phyloP scores from a whole-genome alignment of 1,140 invertebrate species.

The Homarus americanus region DNA sequence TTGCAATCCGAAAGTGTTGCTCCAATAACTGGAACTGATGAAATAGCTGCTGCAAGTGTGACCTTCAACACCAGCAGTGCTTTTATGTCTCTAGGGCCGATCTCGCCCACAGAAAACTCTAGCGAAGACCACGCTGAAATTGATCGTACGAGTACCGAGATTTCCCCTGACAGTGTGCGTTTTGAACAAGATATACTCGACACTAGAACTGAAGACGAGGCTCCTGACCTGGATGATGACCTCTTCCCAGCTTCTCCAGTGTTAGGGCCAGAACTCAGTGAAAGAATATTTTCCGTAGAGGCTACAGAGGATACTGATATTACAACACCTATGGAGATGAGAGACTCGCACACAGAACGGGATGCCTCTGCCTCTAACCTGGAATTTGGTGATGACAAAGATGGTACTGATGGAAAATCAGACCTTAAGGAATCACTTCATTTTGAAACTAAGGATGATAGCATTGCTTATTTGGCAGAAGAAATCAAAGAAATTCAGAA shows the following conservation, averaged over 20 bases:
- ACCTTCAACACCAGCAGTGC: slow-evolving; percentile 64
- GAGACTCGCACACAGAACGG: slow-evolving; percentile 69
- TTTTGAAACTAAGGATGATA: slow-evolving; percentile 11
- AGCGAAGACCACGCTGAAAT: slow-evolving; percentile 75
- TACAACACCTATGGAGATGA: slow-evolving; percentile 75
- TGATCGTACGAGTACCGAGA: slow-evolving; percentile 73
- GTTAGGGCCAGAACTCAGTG: slow-evolving; percentile 62
- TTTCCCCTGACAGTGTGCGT: slow-evolving; percentile 74
- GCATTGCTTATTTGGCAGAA: slow-evolving; percentile 43
- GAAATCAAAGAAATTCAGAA: slow-evolving; percentile 55
- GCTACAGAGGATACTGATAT: slow-evolving; percentile 75
- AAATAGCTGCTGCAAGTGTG: slow-evolving; percentile 53
- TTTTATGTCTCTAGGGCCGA: slow-evolving; percentile 47
- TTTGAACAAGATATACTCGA: slow-evolving; percentile 76
- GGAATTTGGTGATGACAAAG: slow-evolving; percentile 64
- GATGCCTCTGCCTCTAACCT: slow-evolving; percentile 65
- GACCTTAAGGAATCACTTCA: slow-evolving; percentile 30
- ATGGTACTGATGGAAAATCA: slow-evolving; percentile 39
- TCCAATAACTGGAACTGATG: slow-evolving; percentile 51
- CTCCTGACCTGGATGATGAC: slow-evolving; percentile 77
- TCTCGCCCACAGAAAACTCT: slow-evolving; percentile 73
- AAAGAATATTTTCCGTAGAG: slow-evolving; percentile 71
- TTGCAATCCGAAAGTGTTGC: slow-evolving; percentile 62
- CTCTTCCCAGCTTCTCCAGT: slow-evolving; percentile 71
- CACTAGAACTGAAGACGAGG: slow-evolving; percentile 76